Conservation (phyloP, 2,797 vertebrate genomes). For the Labeo calbasu region DNA sequence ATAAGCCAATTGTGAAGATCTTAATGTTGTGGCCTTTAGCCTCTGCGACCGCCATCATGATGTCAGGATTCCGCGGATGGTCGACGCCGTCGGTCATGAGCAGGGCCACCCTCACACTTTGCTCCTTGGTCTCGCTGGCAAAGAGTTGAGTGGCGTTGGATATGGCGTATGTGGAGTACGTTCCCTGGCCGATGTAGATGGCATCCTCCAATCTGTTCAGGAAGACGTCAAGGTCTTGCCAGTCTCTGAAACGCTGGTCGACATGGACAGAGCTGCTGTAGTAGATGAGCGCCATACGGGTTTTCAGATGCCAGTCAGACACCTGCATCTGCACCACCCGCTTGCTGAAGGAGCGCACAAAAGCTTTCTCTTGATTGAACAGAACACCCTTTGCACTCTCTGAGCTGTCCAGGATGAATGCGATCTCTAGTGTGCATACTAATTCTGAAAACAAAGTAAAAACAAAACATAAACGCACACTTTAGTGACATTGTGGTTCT, state of each 20-base stretch:
- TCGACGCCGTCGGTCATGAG: constrained; percentile 89
- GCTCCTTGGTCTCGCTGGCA: constrained; percentile 75
- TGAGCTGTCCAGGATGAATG: constrained; percentile 91
- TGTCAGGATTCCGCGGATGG: constrained; percentile 85
- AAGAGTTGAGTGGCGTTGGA: constrained; percentile 84
- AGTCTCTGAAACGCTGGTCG: constrained; percentile 80
- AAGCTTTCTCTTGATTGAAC: constrained; percentile 84
- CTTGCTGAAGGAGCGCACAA: constrained; percentile 80
- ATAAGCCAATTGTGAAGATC: constrained; percentile 85
- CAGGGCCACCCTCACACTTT: constrained; percentile 79
- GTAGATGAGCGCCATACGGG: constrained; percentile 84
- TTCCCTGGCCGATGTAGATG: constrained; percentile 87
- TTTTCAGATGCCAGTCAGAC: constrained; percentile 69
- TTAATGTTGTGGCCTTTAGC: constrained; percentile 82
- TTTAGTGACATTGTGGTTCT: not conserved
- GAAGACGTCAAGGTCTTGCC: constrained; percentile 82
- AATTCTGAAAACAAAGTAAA: constrained; percentile 58
- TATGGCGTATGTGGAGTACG: constrained; percentile 88
- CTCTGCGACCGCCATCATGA: constrained; percentile 73
- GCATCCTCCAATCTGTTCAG: constrained; percentile 73
- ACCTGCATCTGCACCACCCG: constrained; percentile 76
- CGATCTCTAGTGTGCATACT: constrained; percentile 74
- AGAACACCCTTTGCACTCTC: constrained; percentile 82
- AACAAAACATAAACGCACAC: not conserved
- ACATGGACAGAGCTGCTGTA: constrained; percentile 87